Conservation (phyloP, 2,888 invertebrate species). For the Chrysolina oricalcia region DNA sequence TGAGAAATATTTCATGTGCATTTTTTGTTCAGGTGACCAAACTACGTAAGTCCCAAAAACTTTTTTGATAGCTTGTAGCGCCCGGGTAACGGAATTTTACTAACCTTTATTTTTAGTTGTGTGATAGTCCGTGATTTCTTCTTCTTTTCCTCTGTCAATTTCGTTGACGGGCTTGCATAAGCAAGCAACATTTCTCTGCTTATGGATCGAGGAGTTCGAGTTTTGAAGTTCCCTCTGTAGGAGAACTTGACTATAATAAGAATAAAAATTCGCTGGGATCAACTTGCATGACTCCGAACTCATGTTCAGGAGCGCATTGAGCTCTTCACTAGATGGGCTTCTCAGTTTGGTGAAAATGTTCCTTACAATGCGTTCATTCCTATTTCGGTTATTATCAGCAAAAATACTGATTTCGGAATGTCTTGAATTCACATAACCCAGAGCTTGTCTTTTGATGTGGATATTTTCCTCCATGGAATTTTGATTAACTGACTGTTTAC, state of each 20-base stretch:
- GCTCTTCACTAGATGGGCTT: slow-evolving; percentile 22
- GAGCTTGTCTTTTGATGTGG: not conserved
- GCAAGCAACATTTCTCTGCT: slow-evolving; percentile 6
- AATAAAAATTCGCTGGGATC: not conserved
- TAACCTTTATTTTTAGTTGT: slow-evolving; percentile 10
- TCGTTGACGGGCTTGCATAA: not conserved
- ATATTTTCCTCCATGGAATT: not conserved
- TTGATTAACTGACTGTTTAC: not conserved
- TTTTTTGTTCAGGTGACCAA: too few species aligned
- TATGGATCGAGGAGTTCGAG: not conserved
- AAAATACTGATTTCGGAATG: slow-evolving; percentile 10
- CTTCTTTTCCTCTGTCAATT: not conserved
- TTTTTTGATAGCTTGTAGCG: too few species aligned
- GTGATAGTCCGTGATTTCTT: not conserved
- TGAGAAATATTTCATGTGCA: too few species aligned
- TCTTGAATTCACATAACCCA: not conserved
- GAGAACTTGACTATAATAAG: slow-evolving; percentile 12
- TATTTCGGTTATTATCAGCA: not conserved
- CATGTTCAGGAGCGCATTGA: slow-evolving; percentile 3
- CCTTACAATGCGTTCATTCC: not conserved
- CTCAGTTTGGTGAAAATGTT: slow-evolving; percentile 24
- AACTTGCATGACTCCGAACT: not conserved
- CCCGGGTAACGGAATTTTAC: too few species aligned
- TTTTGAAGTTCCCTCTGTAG: not conserved
- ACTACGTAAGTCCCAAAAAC: too few species aligned